phyloP scores from a whole-genome alignment of 2,797 vertebrate genomes.

The Chloroceryle inda region DNA sequence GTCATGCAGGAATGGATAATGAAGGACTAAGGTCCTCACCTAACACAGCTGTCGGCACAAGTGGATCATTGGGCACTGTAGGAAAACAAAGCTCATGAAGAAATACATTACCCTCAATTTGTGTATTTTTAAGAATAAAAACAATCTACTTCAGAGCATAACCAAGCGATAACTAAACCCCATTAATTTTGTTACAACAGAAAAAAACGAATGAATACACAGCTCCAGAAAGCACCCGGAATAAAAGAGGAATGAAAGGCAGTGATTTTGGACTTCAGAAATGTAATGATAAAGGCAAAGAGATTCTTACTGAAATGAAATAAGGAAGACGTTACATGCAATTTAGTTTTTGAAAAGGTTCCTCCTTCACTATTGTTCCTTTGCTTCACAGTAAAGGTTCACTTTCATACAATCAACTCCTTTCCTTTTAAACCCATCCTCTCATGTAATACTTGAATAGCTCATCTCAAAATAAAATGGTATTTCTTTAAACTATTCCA shows the following conservation, averaged over 20 bases:
- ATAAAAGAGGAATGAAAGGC: conserved; percentile 43
- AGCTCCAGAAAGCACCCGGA: conserved; percentile 2
- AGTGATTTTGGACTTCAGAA: conserved; percentile 43
- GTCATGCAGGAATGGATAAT: conserved; percentile 77
- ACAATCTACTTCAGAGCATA: conserved; percentile 13
- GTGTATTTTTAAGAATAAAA: conserved; percentile 46
- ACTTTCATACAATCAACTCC: neutral
- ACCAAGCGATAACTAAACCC: conserved; percentile 24
- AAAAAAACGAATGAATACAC: neutral
- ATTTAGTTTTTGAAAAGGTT: conserved; percentile 42
- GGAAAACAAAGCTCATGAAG: conserved; percentile 87
- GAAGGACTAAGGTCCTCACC: conserved; percentile 90
- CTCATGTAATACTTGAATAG: neutral
- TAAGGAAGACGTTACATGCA: conserved; percentile 16
- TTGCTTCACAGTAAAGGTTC: neutral
- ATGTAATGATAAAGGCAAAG: conserved; percentile 29
- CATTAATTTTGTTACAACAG: conserved; percentile 17
- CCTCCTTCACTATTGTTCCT: conserved; percentile 48
- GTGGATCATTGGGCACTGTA: conserved; percentile 97
- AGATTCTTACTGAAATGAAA: conserved; percentile 28
- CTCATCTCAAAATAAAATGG: conserved; percentile 3
- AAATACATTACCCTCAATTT: conserved; percentile 73
- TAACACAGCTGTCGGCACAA: conserved; percentile 99
- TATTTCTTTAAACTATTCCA: neutral
- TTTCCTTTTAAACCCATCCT: conserved; percentile 3